Percentiles rank a stretch among this genome's conserved stretches.
Evolutionary conservation across 2,113 vertebrate genomes (phyloP).

Genomic region (Scolopax mira): DNA sequence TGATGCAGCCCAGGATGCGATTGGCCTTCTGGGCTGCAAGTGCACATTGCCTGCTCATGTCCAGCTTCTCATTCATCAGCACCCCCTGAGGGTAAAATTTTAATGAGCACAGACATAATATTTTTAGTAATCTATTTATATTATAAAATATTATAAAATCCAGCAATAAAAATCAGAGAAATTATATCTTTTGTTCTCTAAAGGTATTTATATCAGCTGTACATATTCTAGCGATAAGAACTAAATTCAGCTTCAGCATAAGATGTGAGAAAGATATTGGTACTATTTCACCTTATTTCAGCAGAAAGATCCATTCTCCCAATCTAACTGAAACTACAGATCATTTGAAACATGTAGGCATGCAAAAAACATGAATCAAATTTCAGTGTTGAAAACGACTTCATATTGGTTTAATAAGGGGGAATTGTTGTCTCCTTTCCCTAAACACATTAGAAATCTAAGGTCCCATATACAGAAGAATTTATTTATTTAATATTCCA

Average conservation of each 20-base stretch:
- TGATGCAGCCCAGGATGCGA: too few species aligned
- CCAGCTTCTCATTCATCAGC: too few species aligned
- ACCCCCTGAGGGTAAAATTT: neutral
- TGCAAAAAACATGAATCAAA: neutral
- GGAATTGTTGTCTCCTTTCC: neutral
- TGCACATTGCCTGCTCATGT: too few species aligned
- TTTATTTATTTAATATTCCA: neutral
- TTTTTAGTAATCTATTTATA: neutral
- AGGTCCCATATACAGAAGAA: neutral
- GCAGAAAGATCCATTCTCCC: neutral
- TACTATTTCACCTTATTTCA: neutral
- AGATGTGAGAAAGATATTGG: neutral
- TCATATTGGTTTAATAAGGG: neutral
- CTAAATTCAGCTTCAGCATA: neutral
- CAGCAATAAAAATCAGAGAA: neutral
- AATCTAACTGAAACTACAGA: neutral
- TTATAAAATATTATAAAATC: neutral
- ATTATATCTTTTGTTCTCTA: neutral
- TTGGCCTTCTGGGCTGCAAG: too few species aligned
- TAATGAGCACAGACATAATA: neutral
- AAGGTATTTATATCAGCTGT: neutral
- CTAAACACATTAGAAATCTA: neutral
- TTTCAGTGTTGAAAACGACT: neutral
- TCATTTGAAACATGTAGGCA: neutral
- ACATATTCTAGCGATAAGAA: neutral